Evolutionary conservation across 2,113 vertebrate species (phyloP), one percentile per base, ranked within the genome.

Genomic region (Tychaedon coryphoeus): DNA sequence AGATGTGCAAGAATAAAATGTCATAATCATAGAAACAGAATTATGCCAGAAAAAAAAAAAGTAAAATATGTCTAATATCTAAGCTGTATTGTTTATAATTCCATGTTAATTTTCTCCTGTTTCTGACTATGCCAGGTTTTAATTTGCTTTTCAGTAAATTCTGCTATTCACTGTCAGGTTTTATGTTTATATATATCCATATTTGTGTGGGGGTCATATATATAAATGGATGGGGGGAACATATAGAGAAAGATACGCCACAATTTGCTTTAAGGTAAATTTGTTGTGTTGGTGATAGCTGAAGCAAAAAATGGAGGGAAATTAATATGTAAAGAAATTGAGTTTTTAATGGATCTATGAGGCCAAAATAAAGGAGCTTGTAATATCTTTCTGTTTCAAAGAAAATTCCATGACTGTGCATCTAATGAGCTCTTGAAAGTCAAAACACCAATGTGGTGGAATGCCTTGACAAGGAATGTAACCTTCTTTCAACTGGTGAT

Each of bases 401-500:
- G 83, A 81, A 80, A 89, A 93, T 43, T 71, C 65, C 64, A 20
- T 93, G 84, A 70, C 53, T 86, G 42, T 43, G 53, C 48, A 94
- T 90, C 80, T 80, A 88, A 92, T 86, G 92, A 95, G 69, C 51
- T 23, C 40, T 18, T 92, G 65, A 70, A 92, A 71, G 67, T 17
- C 72, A 19, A 87, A 60, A 76, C 58, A 66, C 28, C 40, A 36
- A 61, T 48, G 58, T 38, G 34, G 67, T 65, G 18, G 29, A 71
- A 57, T 57, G 67, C 61, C 60, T 43, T 88, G 80, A 90, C 81
- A 97, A 81, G 48, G 57, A 93, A 84, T 72, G 54, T 77, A 95
- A 64, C 38, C 43, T 26, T 91, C 58, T 96, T 94, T 95, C 74
- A 53, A 23, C 26, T n/a, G 29, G 70, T 94, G 96, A 95, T 95